These are phyloP conservation scores for Holcopasites calliopsidis DNA, from an alignment of 1,140 invertebrate genomes.

Conservation along the genomic window DNA sequence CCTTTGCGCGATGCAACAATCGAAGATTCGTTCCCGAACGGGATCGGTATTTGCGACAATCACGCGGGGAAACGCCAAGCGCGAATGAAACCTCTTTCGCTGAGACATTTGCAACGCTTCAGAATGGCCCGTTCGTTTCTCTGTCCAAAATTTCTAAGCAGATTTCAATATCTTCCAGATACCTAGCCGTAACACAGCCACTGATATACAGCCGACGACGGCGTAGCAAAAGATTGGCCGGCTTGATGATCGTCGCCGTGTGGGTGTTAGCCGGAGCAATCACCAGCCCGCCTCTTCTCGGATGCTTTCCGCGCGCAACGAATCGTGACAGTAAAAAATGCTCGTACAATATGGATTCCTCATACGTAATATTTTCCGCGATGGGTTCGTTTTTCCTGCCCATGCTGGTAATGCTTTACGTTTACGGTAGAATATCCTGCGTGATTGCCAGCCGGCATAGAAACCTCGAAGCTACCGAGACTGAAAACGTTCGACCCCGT, in stretches of 20 bases:
- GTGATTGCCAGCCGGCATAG: conserved; percentile 86
- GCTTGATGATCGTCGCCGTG: conserved; percentile 89
- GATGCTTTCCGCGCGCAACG: conserved; percentile 80
- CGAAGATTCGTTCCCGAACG: too few relatives aligned
- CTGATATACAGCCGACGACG: conserved; percentile 89
- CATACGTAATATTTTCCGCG: conserved; percentile 94
- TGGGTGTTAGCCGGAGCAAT: conserved; percentile 91
- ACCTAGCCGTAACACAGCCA: conserved; percentile 92
- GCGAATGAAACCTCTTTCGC: too few relatives aligned
- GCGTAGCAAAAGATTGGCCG: conserved; percentile 88
- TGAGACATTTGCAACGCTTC: too few relatives aligned
- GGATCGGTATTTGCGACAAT: too few relatives aligned
- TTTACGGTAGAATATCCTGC: conserved; percentile 93
- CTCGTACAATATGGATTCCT: conserved; percentile 89
- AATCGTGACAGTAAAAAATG: conserved; percentile 77
- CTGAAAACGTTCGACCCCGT: conserved; percentile 43
- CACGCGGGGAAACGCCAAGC: too few relatives aligned
- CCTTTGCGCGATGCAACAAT: too few relatives aligned
- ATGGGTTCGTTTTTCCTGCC: conserved; percentile 96
- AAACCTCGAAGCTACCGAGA: conserved; percentile 69
- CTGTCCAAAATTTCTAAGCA: background rate
- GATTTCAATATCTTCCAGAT: conserved; percentile 78
- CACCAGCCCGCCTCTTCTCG: conserved; percentile 91
- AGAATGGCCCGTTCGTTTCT: too few relatives aligned
- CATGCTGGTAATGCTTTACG: conserved; percentile 94